Base-by-base conservation (phyloP, 2,113 vertebrate species). In the Heterocephalus glaber region DNA sequence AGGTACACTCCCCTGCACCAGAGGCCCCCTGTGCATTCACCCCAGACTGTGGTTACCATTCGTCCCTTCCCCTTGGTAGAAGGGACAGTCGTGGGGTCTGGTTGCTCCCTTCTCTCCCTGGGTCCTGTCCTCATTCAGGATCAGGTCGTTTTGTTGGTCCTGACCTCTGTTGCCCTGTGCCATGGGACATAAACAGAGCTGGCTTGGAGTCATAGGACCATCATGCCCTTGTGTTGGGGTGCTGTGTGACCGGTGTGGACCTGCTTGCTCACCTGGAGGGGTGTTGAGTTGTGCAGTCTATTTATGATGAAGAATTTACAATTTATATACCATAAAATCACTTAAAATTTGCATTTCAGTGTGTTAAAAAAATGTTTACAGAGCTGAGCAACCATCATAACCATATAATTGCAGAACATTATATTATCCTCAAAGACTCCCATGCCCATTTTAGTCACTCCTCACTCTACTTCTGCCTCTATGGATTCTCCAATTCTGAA, bases 271-370 rank as follows among this genome's bases (percentile, higher is more conserved):
- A 44, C 22, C 38, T 72, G 24, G 17, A 5, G 72, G 11, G 11
- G 24, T 14, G 72, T 26, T 44, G 72, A 47, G 72, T 47, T 44
- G 3, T 74, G 11, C 20, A 41, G n/a, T n/a, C 9, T 24, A 38
- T 38, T 70, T 41, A 70, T 70, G n/a, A 70, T 70, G 68, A 70
- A 41, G 66, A 70, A 44, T 74, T 44, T 95, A 66, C 65, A 79
- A 72, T 80, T 95, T n/a, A 81, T 61, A 41, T 80, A 76, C 26
- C 76, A 26, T 86, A 89, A 89, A 85, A 82, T 85, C 38, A 77
- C 24, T 66, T 79, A 47, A 92, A 94, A 66, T 96, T 85, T 95
- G 77, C 6, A 80, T 0, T 72, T 86, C 19, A 47, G 2, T 82
- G 33, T 63, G 81, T 60, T 3, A n/a, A 74, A 33, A 84, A 13